Evolutionary conservation across 1,140 invertebrate species (phyloP), one percentile per base, ranked within the genome.

Genomic region (Nasonia giraulti): DNA sequence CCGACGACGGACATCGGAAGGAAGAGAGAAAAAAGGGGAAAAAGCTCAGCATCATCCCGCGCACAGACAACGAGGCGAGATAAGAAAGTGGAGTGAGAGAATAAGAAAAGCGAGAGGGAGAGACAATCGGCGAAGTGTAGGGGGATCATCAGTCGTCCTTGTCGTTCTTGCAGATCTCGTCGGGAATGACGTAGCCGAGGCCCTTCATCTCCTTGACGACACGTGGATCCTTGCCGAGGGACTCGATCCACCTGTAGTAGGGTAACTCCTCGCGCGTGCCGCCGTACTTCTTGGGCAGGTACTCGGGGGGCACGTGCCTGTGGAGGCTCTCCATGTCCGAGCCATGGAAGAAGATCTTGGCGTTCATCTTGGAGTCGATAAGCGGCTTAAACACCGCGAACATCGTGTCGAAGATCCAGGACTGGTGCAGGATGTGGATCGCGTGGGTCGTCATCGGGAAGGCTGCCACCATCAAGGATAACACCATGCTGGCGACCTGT

Each of bases 371-470:
- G 1, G 94, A 89, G 87, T 95, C 95, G 14, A 97, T 90, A 5
- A 97, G 92, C 0, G 96, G 96, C 88, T 96, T 96, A 88, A 97
- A 97, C 10, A 97, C 94, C 75, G 94, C 94, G 89, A 95, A 97
- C 33, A 96, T 95, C 50, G 96, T 95, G 88, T 96, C 96, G 88
- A 97, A 97, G 0, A 96, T 90, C 96, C 96, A 97, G 0, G 96
- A 96, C 88, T 97, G 96, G 88, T 96, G 95, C 0, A 97, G 93
- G 68, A 97, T 95, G 90, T 97, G 96, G 66, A 97, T 95, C 0
- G 96, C 95, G 84, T 96, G 91, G 0, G 95, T 96, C 62, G 95
- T 95, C 87, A 96, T 95, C 0, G 96, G 96, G 89, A 96, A 96
- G 79, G 95, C 94, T 0, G 95, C 95, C 94, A 94, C 92, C 89